These are phyloP conservation scores for Campoplex capitator DNA, from an alignment of 2,888 invertebrate genomes.

Conservation along the genomic window DNA sequence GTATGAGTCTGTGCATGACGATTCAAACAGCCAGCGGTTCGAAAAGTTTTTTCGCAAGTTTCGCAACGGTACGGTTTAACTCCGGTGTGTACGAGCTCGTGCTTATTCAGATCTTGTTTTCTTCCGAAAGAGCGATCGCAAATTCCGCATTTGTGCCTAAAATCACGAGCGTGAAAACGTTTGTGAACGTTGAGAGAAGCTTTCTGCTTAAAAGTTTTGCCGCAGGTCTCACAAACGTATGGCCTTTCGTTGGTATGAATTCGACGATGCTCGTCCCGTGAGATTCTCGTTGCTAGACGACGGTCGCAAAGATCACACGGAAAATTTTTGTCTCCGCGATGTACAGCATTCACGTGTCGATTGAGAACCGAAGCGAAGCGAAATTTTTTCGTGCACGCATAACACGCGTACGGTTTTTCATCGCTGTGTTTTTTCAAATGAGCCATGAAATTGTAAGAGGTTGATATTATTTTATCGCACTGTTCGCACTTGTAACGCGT, in stretches of 20 bases:
- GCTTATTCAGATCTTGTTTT: slow-evolving; percentile 84
- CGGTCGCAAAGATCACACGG: slow-evolving; percentile 79
- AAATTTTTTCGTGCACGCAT: slow-evolving; percentile 80
- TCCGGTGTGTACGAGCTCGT: slow-evolving; percentile 84
- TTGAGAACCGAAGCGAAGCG: slow-evolving; percentile 77
- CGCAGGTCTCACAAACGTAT: slow-evolving; percentile 84
- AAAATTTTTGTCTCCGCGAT: slow-evolving; percentile 76
- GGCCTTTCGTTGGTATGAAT: slow-evolving; percentile 80
- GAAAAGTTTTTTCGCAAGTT: slow-evolving; percentile 85
- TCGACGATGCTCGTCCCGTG: slow-evolving; percentile 79
- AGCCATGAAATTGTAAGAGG: slow-evolving; percentile 85
- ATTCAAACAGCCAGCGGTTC: slow-evolving; percentile 84
- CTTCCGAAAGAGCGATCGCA: slow-evolving; percentile 85
- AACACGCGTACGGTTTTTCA: slow-evolving; percentile 77
- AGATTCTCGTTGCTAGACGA: slow-evolving; percentile 75
- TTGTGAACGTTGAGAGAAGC: slow-evolving; percentile 85
- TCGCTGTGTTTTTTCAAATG: slow-evolving; percentile 77
- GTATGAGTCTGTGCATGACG: slow-evolving; percentile 86
- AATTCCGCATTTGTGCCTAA: slow-evolving; percentile 69
- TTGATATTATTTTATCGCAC: slow-evolving; percentile 87
- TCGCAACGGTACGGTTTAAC: slow-evolving; percentile 84
- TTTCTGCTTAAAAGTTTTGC: slow-evolving; percentile 84
- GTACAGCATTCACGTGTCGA: slow-evolving; percentile 79
- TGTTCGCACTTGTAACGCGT: slow-evolving; percentile 86
- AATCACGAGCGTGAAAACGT: slow-evolving; percentile 71